Evolutionary conservation across 35 echinoderm and acorn worm species (phyloP).

Genomic region (Chiridota heheva): DNA sequence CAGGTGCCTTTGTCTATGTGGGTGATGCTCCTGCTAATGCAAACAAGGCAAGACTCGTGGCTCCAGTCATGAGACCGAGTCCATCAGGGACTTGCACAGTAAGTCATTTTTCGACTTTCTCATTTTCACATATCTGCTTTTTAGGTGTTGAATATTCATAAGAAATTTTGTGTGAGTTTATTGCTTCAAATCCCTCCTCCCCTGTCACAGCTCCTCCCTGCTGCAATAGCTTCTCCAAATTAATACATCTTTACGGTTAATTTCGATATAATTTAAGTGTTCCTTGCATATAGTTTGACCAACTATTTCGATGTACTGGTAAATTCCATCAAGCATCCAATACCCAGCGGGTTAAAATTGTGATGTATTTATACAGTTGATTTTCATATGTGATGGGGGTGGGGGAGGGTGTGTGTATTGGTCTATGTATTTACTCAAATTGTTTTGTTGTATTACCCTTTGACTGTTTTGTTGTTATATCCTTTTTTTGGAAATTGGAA

Average conservation of each 20-base stretch:
- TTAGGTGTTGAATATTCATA: not conserved
- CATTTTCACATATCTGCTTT: not conserved
- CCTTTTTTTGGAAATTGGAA: too few relatives aligned
- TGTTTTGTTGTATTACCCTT: too few relatives aligned
- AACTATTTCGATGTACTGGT: too few relatives aligned
- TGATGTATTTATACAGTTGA: too few relatives aligned
- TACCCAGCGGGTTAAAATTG: too few relatives aligned
- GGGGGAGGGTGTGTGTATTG: too few relatives aligned
- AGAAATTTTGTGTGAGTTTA: not conserved
- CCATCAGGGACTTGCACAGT: constrained; percentile 2
- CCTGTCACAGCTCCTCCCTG: not conserved
- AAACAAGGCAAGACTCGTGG: constrained; percentile 3
- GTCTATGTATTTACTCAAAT: too few relatives aligned
- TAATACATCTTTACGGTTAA: not conserved
- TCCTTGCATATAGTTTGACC: not conserved
- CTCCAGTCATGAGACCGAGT: not conserved
- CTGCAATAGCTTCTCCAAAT: not conserved
- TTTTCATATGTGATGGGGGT: too few relatives aligned
- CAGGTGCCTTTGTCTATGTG: constrained; percentile 31
- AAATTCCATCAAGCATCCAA: too few relatives aligned
- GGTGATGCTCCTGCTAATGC: constrained; percentile 3
- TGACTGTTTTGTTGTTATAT: too few relatives aligned
- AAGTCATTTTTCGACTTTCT: not conserved
- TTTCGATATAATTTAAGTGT: not conserved
- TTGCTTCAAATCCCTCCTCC: not conserved